Evolutionary conservation across 2,113 vertebrate species (phyloP), one percentile per base, ranked within the genome.

Genomic region (Phaethon lepturus): DNA sequence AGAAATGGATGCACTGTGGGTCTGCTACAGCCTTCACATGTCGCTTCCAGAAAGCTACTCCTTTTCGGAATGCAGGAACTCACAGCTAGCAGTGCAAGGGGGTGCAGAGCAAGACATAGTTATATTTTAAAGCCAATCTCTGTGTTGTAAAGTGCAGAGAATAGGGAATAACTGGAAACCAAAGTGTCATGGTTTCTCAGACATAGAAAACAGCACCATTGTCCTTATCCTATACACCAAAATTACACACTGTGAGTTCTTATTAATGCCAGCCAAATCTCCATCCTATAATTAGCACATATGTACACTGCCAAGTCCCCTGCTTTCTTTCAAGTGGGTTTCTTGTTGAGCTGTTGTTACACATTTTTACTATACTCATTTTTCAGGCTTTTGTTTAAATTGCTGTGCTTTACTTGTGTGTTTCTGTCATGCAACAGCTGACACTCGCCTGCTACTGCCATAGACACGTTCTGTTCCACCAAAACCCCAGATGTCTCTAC

Each of bases 261-360:
- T 38, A 72, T 35, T 81, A 58, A 76, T 73, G 52, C 72, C 59
- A 88, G 77, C 59, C 35, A 90, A 53, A 73, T 84, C 42, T 71
- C 50, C 49, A 33, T 85, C 19, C 22, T 91, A 23, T 71, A 90
- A 94, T 94, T 95, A 92, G 60, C 53, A 33, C 55, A 72, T 29
- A 33, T 22, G 68, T 62, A 68, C 15, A 63, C 13, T 60, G 63
- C 53, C 56, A 90, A 71, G 53, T 95, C 35, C 64, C 44, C 33
- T 80, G 79, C 55, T 82, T 90, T 49, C 35, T 92, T 95, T 86
- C 47, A 91, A 84, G 59, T 80, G 60, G 8, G 11, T 86, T 94
- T 77, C 83, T 93, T 73, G 20, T 92, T 92, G 35, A 87, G 71
- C 42, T 91, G n/a, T 91, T 88, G 55, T 78, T 91, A 67, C 7